phyloP scores from a whole-genome alignment of 1,140 invertebrate species.

The Vanessa tameamea region DNA sequence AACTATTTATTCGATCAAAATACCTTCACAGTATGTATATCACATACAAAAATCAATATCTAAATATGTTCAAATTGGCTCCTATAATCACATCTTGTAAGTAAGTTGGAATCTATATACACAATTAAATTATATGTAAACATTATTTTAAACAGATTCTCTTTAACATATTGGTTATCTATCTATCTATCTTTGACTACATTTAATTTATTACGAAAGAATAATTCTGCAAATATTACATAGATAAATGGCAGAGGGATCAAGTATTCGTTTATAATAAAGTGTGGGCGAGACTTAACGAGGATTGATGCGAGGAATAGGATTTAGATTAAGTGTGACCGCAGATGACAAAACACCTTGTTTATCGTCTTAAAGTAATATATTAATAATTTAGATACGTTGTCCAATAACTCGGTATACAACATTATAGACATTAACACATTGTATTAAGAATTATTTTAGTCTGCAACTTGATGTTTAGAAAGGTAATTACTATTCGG shows the following conservation, averaged over 20 bases:
- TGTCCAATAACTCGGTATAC: conserved; percentile 21
- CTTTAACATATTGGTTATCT: no score
- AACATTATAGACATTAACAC: neutral
- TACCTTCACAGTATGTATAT: no score
- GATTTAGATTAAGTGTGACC: conserved; percentile 48
- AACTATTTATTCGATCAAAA: no score
- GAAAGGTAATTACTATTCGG: neutral
- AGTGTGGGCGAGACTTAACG: conserved; percentile 53
- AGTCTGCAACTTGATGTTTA: neutral
- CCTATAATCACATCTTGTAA: no score
- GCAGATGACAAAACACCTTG: conserved; percentile 49
- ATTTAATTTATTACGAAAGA: neutral
- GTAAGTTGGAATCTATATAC: no score
- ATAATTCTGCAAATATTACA: conserved; percentile 33
- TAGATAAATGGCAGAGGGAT: conserved; percentile 35
- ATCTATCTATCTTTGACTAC: neutral
- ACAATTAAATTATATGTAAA: no score
- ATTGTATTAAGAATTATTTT: conserved; percentile 7
- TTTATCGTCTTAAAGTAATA: conserved; percentile 39
- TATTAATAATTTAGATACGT: conserved; percentile 47
- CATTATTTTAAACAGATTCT: no score
- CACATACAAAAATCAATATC: no score
- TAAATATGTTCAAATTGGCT: no score
- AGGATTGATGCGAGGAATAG: conserved; percentile 52
- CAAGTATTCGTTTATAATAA: conserved; percentile 35